These are phyloP conservation scores for Malurus alboscapulatus DNA, from an alignment of 2,113 vertebrate species.

Conservation along the genomic window DNA sequence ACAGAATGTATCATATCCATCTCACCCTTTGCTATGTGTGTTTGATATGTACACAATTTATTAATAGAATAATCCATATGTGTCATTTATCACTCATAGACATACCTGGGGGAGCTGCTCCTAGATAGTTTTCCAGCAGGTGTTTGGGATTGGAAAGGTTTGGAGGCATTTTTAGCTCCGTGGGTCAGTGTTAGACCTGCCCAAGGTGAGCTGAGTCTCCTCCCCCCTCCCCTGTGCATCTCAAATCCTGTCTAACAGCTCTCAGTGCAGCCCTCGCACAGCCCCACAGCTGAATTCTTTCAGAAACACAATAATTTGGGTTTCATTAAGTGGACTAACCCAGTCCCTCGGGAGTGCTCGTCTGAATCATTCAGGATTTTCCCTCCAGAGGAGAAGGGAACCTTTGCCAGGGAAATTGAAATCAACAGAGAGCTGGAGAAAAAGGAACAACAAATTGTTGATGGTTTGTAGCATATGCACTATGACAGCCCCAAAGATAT, in stretches of 20 bases:
- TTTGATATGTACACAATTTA: not conserved
- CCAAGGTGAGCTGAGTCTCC: not conserved
- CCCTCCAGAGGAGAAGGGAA: conserved; percentile 12
- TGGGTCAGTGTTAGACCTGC: not conserved
- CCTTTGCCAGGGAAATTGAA: conserved; percentile 14
- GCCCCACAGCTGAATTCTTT: not conserved
- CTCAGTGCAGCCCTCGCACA: not conserved
- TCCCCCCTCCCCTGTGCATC: not conserved
- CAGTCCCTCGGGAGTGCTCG: not conserved
- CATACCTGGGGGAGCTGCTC: not conserved
- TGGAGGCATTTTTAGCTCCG: not conserved
- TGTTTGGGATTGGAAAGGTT: not conserved
- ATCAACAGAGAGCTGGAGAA: not conserved
- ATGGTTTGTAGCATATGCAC: not conserved
- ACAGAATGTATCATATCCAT: not conserved
- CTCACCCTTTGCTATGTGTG: not conserved
- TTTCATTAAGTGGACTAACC: conserved; percentile 1
- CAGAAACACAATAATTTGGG: not conserved
- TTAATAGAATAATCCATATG: not conserved
- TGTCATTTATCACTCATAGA: not conserved
- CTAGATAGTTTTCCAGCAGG: not conserved
- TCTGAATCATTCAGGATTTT: conserved; percentile 11
- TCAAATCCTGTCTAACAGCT: not conserved
- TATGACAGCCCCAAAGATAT: not conserved
- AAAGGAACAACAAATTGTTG: not conserved